phyloP scores from a whole-genome alignment of 1,140 invertebrate species.

The Campoletis sonorensis region DNA sequence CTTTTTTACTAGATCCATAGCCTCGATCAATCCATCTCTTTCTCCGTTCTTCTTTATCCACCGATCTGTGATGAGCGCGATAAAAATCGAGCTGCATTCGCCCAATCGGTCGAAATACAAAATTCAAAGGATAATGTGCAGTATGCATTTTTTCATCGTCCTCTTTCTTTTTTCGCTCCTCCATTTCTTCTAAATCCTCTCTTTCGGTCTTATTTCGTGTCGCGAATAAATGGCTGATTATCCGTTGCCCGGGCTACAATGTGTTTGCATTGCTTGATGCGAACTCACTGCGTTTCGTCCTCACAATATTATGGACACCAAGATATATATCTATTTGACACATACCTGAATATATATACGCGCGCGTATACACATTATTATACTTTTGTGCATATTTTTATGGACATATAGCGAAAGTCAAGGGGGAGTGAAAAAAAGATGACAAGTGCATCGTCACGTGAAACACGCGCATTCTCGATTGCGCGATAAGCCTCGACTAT shows the following conservation, averaged over 20 bases:
- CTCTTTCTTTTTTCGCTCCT: background rate
- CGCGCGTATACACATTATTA: background rate
- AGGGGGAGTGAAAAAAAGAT: background rate
- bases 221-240: constrained; percentile 23
- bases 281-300: constrained; percentile 11
- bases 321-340: constrained; percentile 13
- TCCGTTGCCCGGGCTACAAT: constrained; percentile 37
- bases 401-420: background rate
- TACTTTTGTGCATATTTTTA: no score
- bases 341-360: background rate
- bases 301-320: constrained; percentile 19
- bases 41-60: background rate
- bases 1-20: background rate
- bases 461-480: constrained; percentile 52
- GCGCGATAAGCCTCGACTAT: constrained; percentile 63
- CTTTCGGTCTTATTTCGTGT: background rate
- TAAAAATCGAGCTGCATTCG: background rate
- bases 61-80: background rate
- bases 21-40: constrained; percentile 6
- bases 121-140: background rate
- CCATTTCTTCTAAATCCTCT: background rate
- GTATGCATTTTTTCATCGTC: background rate
- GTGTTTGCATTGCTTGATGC: constrained; percentile 27
- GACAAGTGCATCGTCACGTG: constrained; percentile 34
- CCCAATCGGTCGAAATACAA: background rate